Evolutionary conservation across 1,140 invertebrate species (phyloP).

Genomic region (Trichomalopsis sarcophagae): DNA sequence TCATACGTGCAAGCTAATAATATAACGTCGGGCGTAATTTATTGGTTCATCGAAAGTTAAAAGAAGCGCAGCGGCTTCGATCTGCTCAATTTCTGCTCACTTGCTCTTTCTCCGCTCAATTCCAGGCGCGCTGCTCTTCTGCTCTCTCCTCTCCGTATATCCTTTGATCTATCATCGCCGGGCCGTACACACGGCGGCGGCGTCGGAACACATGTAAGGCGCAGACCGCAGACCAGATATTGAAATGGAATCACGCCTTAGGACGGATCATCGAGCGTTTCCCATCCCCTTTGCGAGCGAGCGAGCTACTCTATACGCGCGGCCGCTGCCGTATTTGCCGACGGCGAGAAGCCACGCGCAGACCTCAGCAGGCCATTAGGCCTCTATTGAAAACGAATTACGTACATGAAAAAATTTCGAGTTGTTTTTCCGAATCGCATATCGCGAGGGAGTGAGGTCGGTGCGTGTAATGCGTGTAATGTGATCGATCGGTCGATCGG

Average conservation of each 20-base stretch:
- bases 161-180: slow-evolving; percentile 27
- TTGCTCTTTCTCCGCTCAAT: not conserved
- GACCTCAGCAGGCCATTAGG: slow-evolving; percentile 11
- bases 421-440: slow-evolving; percentile 38
- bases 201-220: slow-evolving; percentile 28
- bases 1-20: not conserved
- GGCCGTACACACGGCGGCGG: not conserved
- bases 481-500: slow-evolving; percentile 14
- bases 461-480: slow-evolving; percentile 15
- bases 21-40: not conserved
- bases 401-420: slow-evolving; percentile 29
- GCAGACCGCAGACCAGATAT: slow-evolving; percentile 59
- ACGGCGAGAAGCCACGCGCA: slow-evolving; percentile 2
- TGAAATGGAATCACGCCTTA: slow-evolving; percentile 65
- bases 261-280: slow-evolving; percentile 35
- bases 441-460: not conserved
- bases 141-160: not conserved
- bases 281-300: not conserved
- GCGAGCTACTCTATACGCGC: not conserved
- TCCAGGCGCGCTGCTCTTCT: not conserved
- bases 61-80: not conserved
- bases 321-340: slow-evolving; percentile 39
- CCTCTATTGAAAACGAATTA: slow-evolving; percentile 43
- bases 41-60: slow-evolving; percentile 22
- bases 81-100: not conserved